These are phyloP conservation scores for Cynoglossus semilaevis DNA, from an alignment of 2,113 vertebrate species.

Conservation along the genomic window DNA sequence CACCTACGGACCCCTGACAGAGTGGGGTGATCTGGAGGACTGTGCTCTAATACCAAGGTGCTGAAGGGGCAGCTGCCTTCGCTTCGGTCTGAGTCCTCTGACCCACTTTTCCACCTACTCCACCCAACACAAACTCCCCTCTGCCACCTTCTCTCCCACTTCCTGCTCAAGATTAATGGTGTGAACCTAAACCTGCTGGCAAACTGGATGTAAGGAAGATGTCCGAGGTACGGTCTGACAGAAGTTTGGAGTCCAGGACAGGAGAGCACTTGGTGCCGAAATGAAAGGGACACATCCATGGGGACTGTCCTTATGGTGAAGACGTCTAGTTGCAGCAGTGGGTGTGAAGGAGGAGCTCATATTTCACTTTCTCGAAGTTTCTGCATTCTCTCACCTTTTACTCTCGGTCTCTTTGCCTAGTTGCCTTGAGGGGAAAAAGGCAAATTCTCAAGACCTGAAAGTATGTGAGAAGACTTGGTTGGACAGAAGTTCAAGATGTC, in stretches of 20 bases:
- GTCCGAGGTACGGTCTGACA: conserved; percentile 60
- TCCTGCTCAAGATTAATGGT: conserved; percentile 76
- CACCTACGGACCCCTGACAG: conserved; percentile 41
- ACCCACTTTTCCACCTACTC: conserved; percentile 73
- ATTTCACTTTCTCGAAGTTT: conserved; percentile 70
- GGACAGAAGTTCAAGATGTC: conserved; percentile 77
- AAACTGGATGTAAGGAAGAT: conserved; percentile 58
- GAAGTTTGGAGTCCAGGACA: conserved; percentile 50
- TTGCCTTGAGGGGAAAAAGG: conserved; percentile 65
- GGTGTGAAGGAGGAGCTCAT: conserved; percentile 48
- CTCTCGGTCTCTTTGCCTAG: conserved; percentile 59
- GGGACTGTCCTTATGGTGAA: conserved; percentile 39
- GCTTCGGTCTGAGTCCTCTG: conserved; percentile 77
- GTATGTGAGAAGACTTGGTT: conserved; percentile 73
- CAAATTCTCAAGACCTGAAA: conserved; percentile 72
- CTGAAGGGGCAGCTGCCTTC: conserved; percentile 70
- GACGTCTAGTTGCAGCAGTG: conserved; percentile 42
- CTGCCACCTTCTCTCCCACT: conserved; percentile 43
- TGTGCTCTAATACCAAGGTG: conserved; percentile 50
- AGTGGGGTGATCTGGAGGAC: conserved; percentile 33
- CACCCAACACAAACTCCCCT: conserved; percentile 49
- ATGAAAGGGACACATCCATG: conserved; percentile 45
- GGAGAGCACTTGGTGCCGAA: conserved; percentile 26
- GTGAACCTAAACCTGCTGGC: conserved; percentile 73
- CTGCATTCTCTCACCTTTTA: conserved; percentile 65